Base-by-base conservation (phyloP, 2,888 invertebrate genomes). In the Tenthredo distinguenda region DNA sequence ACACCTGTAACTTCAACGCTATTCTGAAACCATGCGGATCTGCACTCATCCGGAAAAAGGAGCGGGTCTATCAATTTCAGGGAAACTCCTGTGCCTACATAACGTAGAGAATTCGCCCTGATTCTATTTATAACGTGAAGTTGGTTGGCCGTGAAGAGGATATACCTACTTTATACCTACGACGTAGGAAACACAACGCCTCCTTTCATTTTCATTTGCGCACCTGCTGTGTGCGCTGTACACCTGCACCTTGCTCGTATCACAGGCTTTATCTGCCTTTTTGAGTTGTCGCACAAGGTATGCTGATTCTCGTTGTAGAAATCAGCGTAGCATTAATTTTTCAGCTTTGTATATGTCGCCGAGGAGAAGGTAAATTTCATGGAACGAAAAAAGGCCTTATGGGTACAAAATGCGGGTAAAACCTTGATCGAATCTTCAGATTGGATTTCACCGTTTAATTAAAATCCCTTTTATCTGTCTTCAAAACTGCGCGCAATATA, bases 121-220 rank as follows among this genome's bases (percentile, higher is more conserved):
- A 18, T 34, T 15, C 15, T 71, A 37, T n/a, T 18, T 37, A n/a
- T 31, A 18, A 68, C 65, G 31, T 7, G 68, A 26, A 68, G 15
- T 37, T 34, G 37, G 34, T 71, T 71, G n/a, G 5, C 71, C 71
- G 71, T 37, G 37, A 71, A 71, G 71, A 37, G 18, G 18, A 37
- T 71, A 9, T 15, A 18, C n/a, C 37, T n/a, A n/a, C 6, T 7
- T 55, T 62, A 62, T 71, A 71, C 71, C 55, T 55, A 55, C 55
- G 55, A 18, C n/a, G 71, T 37, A n/a, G 18, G 37, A 31, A n/a
- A 26, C 43, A 76, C 21, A 50, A 34, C 47, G 55, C 18, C 18
- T 47, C 81, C 81, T 81, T 81, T 81, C 81, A 81, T 81, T 81
- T 81, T 81, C 81, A 26, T 37, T 81, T 21, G n/a, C 62, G 62